phyloP scores from a whole-genome alignment of 1,140 invertebrate species.

The Harpegnathos saltator region DNA sequence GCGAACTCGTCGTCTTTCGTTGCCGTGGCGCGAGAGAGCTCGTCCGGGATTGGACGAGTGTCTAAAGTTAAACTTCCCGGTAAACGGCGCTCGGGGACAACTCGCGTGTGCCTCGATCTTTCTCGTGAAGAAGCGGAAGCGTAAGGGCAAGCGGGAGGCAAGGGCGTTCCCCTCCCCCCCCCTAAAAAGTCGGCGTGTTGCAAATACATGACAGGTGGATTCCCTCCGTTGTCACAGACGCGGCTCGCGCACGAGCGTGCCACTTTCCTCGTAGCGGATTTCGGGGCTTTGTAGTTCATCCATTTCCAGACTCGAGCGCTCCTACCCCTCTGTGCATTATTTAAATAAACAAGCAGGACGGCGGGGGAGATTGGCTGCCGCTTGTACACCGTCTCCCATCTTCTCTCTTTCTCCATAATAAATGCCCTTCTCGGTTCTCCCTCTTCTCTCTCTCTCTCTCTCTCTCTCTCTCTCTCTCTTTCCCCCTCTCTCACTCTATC shows the following conservation, averaged over 20 bases:
- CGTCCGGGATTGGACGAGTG: not conserved
- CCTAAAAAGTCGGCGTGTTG: conserved; percentile 66
- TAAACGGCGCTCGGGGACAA: conserved; percentile 27
- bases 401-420: conserved; percentile 59
- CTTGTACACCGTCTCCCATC: conserved; percentile 45
- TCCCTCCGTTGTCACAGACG: conserved; percentile 75
- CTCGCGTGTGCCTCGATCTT: not conserved
- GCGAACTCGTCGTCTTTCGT: not conserved
- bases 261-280: conserved; percentile 76
- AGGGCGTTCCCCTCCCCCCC: not conserved
- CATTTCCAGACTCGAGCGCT: conserved; percentile 78
- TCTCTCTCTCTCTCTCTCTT: conserved; percentile 24
- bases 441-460: conserved; percentile 50
- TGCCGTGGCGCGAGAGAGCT: not conserved
- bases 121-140: conserved; percentile 37
- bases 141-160: conserved; percentile 32
- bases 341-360: conserved; percentile 84
- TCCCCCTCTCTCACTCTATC: conserved; percentile 15
- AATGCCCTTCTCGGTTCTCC: conserved; percentile 57
- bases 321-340: conserved; percentile 81
- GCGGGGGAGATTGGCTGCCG: conserved; percentile 80
- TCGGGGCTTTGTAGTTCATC: conserved; percentile 84
- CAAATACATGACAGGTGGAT: conserved; percentile 78
- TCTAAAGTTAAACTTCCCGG: conserved; percentile 53
- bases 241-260: conserved; percentile 33